These are phyloP conservation scores for Onchidella celtica DNA, from an alignment of 2,888 invertebrate species.

Conservation along the genomic window DNA sequence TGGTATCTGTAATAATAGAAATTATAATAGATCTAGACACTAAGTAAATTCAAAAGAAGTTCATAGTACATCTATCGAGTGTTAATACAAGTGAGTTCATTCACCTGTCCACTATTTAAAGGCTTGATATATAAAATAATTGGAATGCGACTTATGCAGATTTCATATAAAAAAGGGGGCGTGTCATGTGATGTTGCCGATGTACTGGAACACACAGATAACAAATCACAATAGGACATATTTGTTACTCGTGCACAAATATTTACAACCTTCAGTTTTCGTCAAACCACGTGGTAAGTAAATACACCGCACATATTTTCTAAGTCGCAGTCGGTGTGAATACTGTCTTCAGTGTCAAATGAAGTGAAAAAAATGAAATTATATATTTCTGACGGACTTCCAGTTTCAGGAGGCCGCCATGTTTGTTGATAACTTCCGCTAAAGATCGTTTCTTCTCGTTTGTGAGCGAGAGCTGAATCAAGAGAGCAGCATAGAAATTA, in stretches of 20 bases:
- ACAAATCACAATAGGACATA: neutral
- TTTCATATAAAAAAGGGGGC: conserved; percentile 29
- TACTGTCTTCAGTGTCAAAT: neutral
- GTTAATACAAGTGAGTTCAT: too few relatives aligned
- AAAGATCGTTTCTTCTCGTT: conserved; percentile 67
- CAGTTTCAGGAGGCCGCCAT: conserved; percentile 57
- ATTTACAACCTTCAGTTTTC: neutral
- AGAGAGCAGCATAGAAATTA: too few relatives aligned
- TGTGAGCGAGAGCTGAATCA: neutral
- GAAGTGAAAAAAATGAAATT: conserved; percentile 7
- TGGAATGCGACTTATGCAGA: too few relatives aligned
- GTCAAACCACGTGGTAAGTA: neutral
- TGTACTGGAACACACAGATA: neutral
- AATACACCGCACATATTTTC: neutral
- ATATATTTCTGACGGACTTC: conserved; percentile 35
- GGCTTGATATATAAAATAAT: too few relatives aligned
- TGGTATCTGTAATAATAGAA: too few relatives aligned
- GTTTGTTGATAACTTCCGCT: conserved; percentile 57
- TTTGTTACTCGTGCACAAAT: neutral
- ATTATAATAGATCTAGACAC: too few relatives aligned
- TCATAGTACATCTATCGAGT: too few relatives aligned
- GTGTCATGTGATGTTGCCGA: conserved; percentile 45
- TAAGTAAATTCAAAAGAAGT: too few relatives aligned
- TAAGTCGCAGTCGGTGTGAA: neutral
- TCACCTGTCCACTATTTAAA: too few relatives aligned